These are phyloP conservation scores for Leptinotarsa texana DNA, from an alignment of 1,140 invertebrate species.

Conservation along the genomic window DNA sequence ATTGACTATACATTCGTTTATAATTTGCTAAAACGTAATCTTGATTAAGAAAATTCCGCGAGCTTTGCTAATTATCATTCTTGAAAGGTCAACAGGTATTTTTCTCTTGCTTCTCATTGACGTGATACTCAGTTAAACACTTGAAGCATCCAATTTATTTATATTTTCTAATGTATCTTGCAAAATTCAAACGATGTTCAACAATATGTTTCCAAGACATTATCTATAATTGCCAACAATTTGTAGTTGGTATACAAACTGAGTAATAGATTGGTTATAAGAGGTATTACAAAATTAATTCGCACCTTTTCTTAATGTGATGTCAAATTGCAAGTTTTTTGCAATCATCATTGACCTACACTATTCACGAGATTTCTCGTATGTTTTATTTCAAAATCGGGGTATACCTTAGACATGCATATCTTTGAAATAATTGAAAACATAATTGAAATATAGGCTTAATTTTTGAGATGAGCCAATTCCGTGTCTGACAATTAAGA, in stretches of 20 bases:
- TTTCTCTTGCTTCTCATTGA: neutral
- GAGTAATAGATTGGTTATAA: neutral
- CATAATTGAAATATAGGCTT: too few relatives aligned
- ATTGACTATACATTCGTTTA: neutral
- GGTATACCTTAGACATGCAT: too few relatives aligned
- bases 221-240: neutral
- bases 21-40: neutral
- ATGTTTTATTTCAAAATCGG: too few relatives aligned
- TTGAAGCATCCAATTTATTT: conserved; percentile 1
- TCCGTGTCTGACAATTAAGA: too few relatives aligned
- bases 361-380: neutral
- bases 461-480: too few relatives aligned
- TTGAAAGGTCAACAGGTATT: neutral
- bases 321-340: neutral
- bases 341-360: neutral
- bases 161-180: neutral
- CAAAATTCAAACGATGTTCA: neutral
- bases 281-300: neutral
- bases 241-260: neutral
- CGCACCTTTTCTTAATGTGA: neutral
- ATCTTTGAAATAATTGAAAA: too few relatives aligned
- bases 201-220: neutral
- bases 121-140: neutral
- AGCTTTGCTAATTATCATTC: neutral
- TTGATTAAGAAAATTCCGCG: neutral